These are phyloP conservation scores for Atrichornis clamosus DNA, from an alignment of 2,113 vertebrate species.

Conservation along the genomic window DNA sequence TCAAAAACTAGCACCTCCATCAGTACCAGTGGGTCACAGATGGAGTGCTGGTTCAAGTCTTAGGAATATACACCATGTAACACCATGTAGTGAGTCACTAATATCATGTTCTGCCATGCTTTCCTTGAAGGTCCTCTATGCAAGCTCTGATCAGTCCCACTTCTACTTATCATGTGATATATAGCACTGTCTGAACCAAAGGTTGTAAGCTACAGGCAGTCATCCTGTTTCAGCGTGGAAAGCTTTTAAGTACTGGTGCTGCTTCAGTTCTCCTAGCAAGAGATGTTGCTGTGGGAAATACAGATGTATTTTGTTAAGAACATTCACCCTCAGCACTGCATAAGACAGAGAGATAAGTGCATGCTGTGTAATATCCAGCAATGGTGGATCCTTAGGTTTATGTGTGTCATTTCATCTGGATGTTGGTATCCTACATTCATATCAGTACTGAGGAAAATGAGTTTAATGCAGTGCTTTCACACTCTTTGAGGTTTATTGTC, in stretches of 20 bases:
- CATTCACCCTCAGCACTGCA: background rate
- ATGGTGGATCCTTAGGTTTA: background rate
- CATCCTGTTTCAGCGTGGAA: background rate
- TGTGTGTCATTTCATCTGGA: background rate
- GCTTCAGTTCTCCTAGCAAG: background rate
- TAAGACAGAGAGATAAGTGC: background rate
- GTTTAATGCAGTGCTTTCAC: slow-evolving; percentile 6
- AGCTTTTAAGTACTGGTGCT: background rate
- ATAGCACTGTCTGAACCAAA: background rate
- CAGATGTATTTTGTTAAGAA: background rate
- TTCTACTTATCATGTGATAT: background rate
- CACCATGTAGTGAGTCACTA: background rate
- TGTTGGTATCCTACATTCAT: background rate
- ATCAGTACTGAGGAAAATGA: background rate
- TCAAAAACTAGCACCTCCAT: background rate
- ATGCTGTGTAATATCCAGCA: background rate
- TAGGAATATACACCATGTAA: background rate
- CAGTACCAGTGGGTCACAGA: background rate
- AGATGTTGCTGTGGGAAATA: background rate
- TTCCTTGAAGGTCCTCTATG: background rate
- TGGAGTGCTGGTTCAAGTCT: background rate
- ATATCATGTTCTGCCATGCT: background rate
- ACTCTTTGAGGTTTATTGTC: background rate
- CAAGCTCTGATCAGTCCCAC: background rate
- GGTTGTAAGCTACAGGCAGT: background rate